Percentiles rank a stretch among this genome's conserved stretches.
These are phyloP conservation scores for Hemicrepidius hirtus DNA, from an alignment of 2,888 invertebrate genomes.

Conservation along the genomic window DNA sequence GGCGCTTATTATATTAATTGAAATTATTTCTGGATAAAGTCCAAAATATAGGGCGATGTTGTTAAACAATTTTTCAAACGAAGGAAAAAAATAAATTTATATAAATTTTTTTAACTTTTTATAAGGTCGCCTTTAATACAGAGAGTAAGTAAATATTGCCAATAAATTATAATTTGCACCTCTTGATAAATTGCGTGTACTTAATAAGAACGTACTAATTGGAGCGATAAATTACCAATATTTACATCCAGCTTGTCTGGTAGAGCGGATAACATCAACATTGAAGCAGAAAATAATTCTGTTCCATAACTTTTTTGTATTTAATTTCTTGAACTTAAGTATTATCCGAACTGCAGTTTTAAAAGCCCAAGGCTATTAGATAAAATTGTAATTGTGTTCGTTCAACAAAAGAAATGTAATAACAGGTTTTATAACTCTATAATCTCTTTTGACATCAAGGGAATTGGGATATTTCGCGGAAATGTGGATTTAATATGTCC, in stretches of 20 bases:
- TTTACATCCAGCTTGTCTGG: constrained; percentile 15
- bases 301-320: not conserved
- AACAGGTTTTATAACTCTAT: not conserved
- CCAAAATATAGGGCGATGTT: not conserved
- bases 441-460: not conserved
- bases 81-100: no score
- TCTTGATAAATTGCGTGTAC: constrained; percentile 19
- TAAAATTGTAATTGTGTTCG: constrained; percentile 1
- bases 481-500: not conserved
- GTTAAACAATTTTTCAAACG: not conserved
- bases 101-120: no score
- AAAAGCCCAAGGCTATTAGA: not conserved
- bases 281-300: constrained; percentile 1
- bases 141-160: not conserved
- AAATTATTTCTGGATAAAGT: constrained; percentile 2
- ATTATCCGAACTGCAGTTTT: constrained; percentile 7
- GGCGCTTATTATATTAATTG: constrained; percentile 26
- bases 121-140: not conserved
- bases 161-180: constrained; percentile 9
- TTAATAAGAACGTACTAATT: constrained; percentile 17
- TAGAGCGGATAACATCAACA: constrained; percentile 1
- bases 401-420: not conserved
- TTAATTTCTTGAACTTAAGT: not conserved
- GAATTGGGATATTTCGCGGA: constrained; percentile 8
- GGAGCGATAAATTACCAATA: constrained; percentile 27